A percentile compares a stretch with the other conserved stretches of the same genome.
phyloP scores from a whole-genome alignment of 2,888 invertebrate genomes.

The Leptopilina syphax region DNA sequence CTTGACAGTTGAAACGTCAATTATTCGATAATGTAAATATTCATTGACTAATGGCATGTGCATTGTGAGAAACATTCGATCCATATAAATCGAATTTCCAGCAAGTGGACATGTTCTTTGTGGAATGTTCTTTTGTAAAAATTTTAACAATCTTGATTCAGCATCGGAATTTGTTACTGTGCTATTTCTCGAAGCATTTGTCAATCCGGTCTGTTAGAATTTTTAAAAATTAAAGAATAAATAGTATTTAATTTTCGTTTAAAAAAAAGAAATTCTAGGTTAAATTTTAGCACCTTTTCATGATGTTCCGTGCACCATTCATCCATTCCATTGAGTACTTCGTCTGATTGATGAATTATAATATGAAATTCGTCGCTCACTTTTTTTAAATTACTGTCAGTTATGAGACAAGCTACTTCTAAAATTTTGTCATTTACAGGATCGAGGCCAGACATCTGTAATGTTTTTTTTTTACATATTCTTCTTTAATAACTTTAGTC shows the following conservation, averaged over 20 bases:
- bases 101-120: slow-evolving; percentile 85
- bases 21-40: not conserved
- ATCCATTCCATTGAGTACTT: slow-evolving; percentile 86
- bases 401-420: slow-evolving; percentile 93
- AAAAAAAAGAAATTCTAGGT: not conserved
- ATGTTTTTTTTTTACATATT: slow-evolving; percentile 6
- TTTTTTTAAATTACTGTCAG: slow-evolving; percentile 87
- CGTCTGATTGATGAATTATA: slow-evolving; percentile 87
- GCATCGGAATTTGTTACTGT: slow-evolving; percentile 82
- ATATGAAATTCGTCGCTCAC: slow-evolving; percentile 87
- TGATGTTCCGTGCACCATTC: slow-evolving; percentile 92
- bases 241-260: not conserved
- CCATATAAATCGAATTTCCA: slow-evolving; percentile 93
- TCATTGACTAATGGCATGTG: slow-evolving; percentile 88
- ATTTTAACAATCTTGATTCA: slow-evolving; percentile 84
- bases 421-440: slow-evolving; percentile 87
- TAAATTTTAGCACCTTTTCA: slow-evolving; percentile 78
- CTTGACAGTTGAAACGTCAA: slow-evolving; percentile 90
- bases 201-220: slow-evolving; percentile 86
- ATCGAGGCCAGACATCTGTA: slow-evolving; percentile 93
- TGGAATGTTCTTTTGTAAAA: slow-evolving; percentile 80
- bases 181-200: slow-evolving; percentile 85
- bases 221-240: slow-evolving; percentile 19
- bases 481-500: too few species aligned
- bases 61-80: slow-evolving; percentile 88